Percentiles rank a stretch among this genome's conserved stretches.
These are phyloP conservation scores for Hemibagrus guttatus DNA, from an alignment of 2,797 vertebrate genomes.

Conservation along the genomic window DNA sequence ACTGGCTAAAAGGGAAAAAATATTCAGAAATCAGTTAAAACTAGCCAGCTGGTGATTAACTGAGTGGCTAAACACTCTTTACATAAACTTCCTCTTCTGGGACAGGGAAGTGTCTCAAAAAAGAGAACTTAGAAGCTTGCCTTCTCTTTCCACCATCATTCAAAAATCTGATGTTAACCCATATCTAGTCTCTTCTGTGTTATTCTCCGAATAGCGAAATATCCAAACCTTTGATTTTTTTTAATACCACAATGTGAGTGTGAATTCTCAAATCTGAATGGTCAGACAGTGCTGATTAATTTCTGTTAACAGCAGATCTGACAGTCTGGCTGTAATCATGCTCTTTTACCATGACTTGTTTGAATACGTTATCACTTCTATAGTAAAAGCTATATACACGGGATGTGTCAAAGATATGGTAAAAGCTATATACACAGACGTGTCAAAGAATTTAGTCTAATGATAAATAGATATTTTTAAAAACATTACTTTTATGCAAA, in stretches of 20 bases:
- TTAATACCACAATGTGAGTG: neutral
- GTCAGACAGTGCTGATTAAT: neutral
- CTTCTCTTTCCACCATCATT: neutral
- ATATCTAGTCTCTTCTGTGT: neutral
- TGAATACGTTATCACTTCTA: neutral
- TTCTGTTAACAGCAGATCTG: neutral
- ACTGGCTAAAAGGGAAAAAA: neutral
- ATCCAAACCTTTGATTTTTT: neutral
- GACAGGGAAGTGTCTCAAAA: neutral
- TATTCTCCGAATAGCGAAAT: neutral
- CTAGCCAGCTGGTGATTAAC: slow-evolving; percentile 11
- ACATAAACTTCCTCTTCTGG: slow-evolving; percentile 53
- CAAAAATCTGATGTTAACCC: neutral
- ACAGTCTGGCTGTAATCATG: neutral
- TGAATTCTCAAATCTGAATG: neutral
- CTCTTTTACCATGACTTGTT: neutral
- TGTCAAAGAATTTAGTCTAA: neutral
- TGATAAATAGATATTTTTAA: neutral
- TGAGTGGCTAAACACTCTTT: slow-evolving; percentile 23
- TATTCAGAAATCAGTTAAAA: neutral
- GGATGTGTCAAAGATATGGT: too few relatives aligned
- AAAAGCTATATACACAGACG: too few relatives aligned
- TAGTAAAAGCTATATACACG: neutral
- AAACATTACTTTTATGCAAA: neutral
- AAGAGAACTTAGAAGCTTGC: slow-evolving; percentile 17